A percentile compares a stretch with the other conserved stretches of the same genome.
Conservation (phyloP, 2,888 invertebrate species). For the Abscondita cerata region DNA sequence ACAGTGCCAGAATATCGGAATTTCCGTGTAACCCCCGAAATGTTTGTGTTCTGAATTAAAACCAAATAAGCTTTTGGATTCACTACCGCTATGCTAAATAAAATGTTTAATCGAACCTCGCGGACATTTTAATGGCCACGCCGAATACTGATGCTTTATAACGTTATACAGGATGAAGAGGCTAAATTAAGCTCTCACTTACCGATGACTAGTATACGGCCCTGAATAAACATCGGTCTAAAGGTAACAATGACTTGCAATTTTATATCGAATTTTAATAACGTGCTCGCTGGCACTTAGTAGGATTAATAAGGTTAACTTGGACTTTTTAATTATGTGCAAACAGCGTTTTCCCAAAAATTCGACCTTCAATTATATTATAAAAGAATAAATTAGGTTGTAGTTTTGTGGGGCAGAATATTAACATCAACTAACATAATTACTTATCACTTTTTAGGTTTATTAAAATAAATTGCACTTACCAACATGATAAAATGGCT, state of each 20-base stretch:
- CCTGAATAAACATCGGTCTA: slow-evolving; percentile 52
- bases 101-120: neutral
- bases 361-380: too few relatives aligned
- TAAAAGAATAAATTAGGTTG: too few relatives aligned
- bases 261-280: slow-evolving; percentile 27
- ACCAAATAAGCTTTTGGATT: slow-evolving; percentile 24
- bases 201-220: slow-evolving; percentile 53
- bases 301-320: too few relatives aligned
- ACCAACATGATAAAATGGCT: too few relatives aligned
- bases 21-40: slow-evolving; percentile 34
- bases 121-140: neutral
- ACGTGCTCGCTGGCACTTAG: slow-evolving; percentile 20
- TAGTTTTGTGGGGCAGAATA: too few relatives aligned
- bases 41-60: slow-evolving; percentile 43
- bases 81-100: neutral
- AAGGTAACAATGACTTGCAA: slow-evolving; percentile 46
- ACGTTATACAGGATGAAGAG: slow-evolving; percentile 45
- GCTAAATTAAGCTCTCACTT: slow-evolving; percentile 55
- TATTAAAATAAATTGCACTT: too few relatives aligned
- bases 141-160: neutral
- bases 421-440: too few relatives aligned
- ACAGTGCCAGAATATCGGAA: slow-evolving; percentile 34
- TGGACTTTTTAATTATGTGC: too few relatives aligned
- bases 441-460: too few relatives aligned
- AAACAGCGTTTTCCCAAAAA: too few relatives aligned